These are phyloP conservation scores for Drosophila vallismaia DNA, from an alignment of 2,888 invertebrate species.

Conservation along the genomic window DNA sequence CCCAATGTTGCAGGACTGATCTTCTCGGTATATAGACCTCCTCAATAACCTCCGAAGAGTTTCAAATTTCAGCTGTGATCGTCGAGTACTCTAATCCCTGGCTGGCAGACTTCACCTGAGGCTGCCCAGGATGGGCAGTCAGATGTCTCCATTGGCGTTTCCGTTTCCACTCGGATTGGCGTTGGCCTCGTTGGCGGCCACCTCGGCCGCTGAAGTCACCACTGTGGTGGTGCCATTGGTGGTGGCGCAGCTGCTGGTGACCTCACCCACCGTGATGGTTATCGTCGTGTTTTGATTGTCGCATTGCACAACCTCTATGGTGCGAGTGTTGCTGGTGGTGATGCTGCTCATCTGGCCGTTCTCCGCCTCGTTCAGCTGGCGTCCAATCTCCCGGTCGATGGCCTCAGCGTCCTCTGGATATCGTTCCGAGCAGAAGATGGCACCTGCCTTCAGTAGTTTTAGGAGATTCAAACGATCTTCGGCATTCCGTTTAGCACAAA, in stretches of 20 bases:
- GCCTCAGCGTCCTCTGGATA: conserved; percentile 83
- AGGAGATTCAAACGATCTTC: conserved; percentile 94
- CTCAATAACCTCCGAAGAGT: neutral
- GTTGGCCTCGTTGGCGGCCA: conserved; percentile 57
- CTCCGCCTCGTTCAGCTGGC: conserved; percentile 79
- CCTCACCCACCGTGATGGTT: conserved; percentile 71
- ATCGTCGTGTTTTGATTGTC: conserved; percentile 75
- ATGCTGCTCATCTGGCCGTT: conserved; percentile 55
- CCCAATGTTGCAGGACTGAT: conserved; percentile 77
- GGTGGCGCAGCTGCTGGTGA: conserved; percentile 49
- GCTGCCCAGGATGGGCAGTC: conserved; percentile 83
- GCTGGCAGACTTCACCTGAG: conserved; percentile 80
- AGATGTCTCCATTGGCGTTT: conserved; percentile 76
- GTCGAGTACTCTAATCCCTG: conserved; percentile 7
- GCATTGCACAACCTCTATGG: conserved; percentile 80
- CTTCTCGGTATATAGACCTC: neutral
- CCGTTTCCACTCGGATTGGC: conserved; percentile 56
- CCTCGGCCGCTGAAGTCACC: conserved; percentile 27
- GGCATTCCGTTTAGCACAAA: conserved; percentile 93
- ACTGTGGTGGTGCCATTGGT: conserved; percentile 25
- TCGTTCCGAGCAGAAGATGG: conserved; percentile 83
- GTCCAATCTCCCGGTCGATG: conserved; percentile 81
- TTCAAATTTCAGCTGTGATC: too few species aligned
- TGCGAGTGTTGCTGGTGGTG: conserved; percentile 65
- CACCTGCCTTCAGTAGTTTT: conserved; percentile 87